Base-by-base conservation (phyloP, 1,140 invertebrate species). In the Glomeris maerens region DNA sequence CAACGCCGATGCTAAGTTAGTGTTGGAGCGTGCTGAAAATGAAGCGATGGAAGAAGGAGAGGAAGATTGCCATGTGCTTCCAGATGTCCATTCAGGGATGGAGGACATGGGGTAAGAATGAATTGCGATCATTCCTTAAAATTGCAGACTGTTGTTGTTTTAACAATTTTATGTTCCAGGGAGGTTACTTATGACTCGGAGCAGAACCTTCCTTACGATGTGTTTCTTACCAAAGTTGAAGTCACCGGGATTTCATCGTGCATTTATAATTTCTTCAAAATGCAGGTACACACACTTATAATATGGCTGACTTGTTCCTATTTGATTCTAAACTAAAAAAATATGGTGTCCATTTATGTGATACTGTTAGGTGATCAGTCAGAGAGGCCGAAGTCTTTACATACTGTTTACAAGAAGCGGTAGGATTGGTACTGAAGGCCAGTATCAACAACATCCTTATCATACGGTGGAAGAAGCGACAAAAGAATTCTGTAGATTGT, bases 221-320 rank as follows among this genome's bases (percentile, higher is more conserved):
- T 67, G 2, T 59, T 71, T 5, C 52, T 75, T 47, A 71, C 67
- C 5, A 72, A 73, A 54, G 66, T 74, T 14, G 72, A 74, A 57
- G 57, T 73, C 1, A 56, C 55, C 23, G 67, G 71, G 20, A 41
- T 55, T 3, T 69, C 60, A 56, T 71, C 72, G 51, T 62, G 72
- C 47, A n/a, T n/a, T n/a, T 73, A 73, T 58, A 74, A 73, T 60
- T 76, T 73, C 59, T 76, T 75, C 52, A 71, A 72, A 54, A 69
- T 75, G 64, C 72, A 75, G 65, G 59, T 70, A 20, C 42, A 57
- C 21, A 48, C 52, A 23, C 53, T 14, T n/a, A n/a, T n/a, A n/a
- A n/a, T n/a, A n/a, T n/a, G n/a, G n/a, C n/a, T n/a, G n/a, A n/a
- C n/a, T n/a, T n/a, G n/a, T n/a, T n/a, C n/a, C n/a, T n/a, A n/a